Conservation (phyloP, 2,888 invertebrate genomes). For the Caenorhabditis sp. region DNA sequence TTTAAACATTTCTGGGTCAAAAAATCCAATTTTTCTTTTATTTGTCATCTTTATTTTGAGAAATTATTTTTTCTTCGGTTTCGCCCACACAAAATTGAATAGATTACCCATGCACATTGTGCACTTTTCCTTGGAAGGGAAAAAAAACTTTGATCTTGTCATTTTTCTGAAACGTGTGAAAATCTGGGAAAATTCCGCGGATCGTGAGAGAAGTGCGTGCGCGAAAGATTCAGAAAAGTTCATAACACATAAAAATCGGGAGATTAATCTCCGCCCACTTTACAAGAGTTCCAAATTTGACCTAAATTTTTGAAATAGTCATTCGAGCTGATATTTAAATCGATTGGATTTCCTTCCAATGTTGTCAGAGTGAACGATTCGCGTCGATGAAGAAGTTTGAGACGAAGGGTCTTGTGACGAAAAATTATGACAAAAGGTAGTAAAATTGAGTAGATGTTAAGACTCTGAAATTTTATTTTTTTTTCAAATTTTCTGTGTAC, state of each 20-base stretch:
- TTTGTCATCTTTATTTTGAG: background rate
- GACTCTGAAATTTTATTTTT: background rate
- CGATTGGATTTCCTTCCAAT: background rate
- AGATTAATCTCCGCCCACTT: background rate
- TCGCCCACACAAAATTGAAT: no score
- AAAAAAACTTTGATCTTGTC: no score
- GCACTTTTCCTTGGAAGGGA: no score
- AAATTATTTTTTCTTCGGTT: no score
- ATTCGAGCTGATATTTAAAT: background rate
- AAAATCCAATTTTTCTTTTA: background rate
- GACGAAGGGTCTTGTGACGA: background rate
- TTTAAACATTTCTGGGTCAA: conserved; percentile 13
- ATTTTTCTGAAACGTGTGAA: no score
- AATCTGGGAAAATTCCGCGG: no score
- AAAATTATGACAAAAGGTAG: background rate
- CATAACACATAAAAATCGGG: no score
- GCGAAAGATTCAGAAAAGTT: no score
- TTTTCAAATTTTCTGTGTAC: no score
- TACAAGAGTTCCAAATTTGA: background rate
- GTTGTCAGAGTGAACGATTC: background rate
- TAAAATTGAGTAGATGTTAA: background rate
- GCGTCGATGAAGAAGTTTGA: background rate
- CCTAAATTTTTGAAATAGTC: background rate
- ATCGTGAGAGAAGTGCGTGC: no score
- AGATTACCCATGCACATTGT: no score